These are phyloP conservation scores for Streptopelia turtur DNA, from an alignment of 2,797 vertebrate species.

Conservation along the genomic window DNA sequence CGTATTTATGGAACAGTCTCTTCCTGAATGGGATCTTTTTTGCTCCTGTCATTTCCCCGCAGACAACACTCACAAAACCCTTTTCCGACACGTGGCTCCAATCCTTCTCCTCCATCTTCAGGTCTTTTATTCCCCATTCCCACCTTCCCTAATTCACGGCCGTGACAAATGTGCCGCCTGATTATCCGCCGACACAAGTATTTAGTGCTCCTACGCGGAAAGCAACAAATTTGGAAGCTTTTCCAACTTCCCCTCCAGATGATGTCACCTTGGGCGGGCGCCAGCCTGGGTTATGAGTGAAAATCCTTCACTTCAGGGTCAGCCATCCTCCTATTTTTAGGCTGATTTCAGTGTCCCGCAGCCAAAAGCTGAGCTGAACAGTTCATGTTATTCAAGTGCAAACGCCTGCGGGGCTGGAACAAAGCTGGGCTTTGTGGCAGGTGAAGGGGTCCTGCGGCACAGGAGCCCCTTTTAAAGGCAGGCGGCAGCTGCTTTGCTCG, in stretches of 20 bases:
- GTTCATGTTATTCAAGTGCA: neutral
- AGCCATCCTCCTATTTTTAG: conserved; percentile 63
- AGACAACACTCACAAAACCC: neutral
- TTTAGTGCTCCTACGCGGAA: neutral
- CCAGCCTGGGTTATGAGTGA: conserved; percentile 38
- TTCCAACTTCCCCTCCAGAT: conserved; percentile 58
- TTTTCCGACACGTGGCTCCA: accelerated
- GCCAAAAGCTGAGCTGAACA: conserved; percentile 12
- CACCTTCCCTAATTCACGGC: neutral
- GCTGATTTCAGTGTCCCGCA: neutral
- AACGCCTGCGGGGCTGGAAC: neutral
- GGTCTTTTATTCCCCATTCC: neutral
- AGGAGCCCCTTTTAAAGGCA: neutral
- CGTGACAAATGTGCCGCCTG: neutral
- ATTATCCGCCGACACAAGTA: neutral
- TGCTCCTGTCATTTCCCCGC: neutral
- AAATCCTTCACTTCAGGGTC: conserved; percentile 51
- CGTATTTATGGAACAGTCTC: neutral
- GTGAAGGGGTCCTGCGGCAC: neutral
- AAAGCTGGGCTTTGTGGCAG: conserved; percentile 18
- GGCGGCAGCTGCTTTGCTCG: neutral
- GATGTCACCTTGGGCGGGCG: neutral
- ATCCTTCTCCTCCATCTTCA: neutral
- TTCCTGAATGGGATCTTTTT: neutral
- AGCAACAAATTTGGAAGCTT: conserved; percentile 14